These are phyloP conservation scores for Pachyuromys duprasi DNA, from an alignment of 2,797 vertebrate species.

Conservation along the genomic window DNA sequence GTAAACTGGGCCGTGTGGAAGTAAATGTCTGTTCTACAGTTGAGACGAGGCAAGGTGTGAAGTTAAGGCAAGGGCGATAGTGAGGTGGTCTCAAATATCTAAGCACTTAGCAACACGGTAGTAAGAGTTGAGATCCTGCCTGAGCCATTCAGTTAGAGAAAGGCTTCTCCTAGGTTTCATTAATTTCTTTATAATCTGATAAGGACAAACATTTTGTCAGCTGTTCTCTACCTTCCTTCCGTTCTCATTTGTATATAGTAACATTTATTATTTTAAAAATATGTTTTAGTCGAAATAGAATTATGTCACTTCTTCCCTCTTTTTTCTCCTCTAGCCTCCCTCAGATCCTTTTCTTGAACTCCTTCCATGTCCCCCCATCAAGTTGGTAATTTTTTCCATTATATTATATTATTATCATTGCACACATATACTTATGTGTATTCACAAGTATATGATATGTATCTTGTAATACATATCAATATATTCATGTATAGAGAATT, in stretches of 20 bases:
- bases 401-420: background rate
- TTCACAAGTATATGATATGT: background rate
- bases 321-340: no score
- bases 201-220: constrained; percentile 5
- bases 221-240: background rate
- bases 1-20: background rate
- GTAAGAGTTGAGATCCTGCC: background rate
- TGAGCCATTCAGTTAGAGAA: background rate
- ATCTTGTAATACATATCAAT: no score
- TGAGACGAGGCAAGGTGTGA: background rate
- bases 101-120: background rate
- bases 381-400: background rate
- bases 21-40: background rate
- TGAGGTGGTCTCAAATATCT: accelerated
- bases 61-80: background rate
- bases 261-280: background rate
- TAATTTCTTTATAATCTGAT: constrained; percentile 15
- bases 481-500: background rate
- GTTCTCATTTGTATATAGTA: background rate
- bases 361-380: no score
- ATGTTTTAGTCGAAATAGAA: background rate
- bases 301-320: no score
- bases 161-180: background rate
- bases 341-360: background rate
- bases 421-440: no score